Evolutionary conservation across 2,888 invertebrate species (phyloP), one percentile per base, ranked within the genome.

Genomic region (Agrotis exclamationis): DNA sequence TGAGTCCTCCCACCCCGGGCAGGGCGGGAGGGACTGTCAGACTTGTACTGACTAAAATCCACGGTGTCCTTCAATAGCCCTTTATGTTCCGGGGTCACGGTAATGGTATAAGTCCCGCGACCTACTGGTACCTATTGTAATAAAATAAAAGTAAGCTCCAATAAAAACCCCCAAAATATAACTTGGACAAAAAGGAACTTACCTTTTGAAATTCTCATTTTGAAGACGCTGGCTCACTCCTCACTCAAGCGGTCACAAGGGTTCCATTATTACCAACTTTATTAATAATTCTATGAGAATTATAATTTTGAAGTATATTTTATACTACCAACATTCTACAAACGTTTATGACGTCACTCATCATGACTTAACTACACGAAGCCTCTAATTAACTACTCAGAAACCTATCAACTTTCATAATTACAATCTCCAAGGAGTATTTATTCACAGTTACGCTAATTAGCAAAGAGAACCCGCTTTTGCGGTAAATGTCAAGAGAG

Each of bases 401-500:
- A 66, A 45, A 11, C 54, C 33, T 67, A 63, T 69, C 63, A 58
- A 70, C 33, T 72, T 76, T 68, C 76, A 63, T 74, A 62, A 81
- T 66, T 70, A 73, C 44, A 69, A 76, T 75, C 54, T 73, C 71
- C 48, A 57, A 70, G 69, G 57, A 72, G 67, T 76, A 68, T 63
- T 75, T 68, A 76, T 63, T 78, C 62, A 70, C 60, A 74, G 70
- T 80, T 76, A 83, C 82, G 85, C 86, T 93, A 92, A 92, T 93
- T 92, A 91, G 86, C 68, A 84, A 86, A 88, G 87, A 89, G 87
- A 91, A 88, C 89, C 88, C 86, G 83, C 87, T 89, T 89, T 92
- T 92, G 90, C 90, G 90, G 90, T 88, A 93, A 95, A 93, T 93
- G 93, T 93, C 93, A 94, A 93, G 93, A 88, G 92, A 91, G 92